Conservation (phyloP, 2,797 vertebrate genomes). For the Protonibea diacanthus region DNA sequence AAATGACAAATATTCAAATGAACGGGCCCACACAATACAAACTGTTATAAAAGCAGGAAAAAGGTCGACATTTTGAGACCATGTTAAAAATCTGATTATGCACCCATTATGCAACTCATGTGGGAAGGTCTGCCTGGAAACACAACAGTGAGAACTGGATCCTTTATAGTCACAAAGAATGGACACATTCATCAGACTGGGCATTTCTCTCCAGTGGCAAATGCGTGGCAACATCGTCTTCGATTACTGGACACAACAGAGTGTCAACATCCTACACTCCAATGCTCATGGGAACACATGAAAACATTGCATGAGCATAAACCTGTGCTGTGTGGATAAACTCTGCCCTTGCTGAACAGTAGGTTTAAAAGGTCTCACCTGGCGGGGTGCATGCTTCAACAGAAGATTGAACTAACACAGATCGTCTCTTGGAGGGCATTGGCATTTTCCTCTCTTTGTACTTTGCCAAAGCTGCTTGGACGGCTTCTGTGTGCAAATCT, state of each 20-base stretch:
- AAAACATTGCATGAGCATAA: conserved; percentile 26
- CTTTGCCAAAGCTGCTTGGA: conserved; percentile 95
- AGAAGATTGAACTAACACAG: conserved; percentile 92
- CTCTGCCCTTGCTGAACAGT: background rate
- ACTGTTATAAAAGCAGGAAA: conserved; percentile 53
- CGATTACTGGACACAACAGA: conserved; percentile 49
- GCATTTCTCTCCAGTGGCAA: conserved; percentile 58
- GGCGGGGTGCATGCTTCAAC: conserved; percentile 95
- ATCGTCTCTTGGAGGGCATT: conserved; percentile 97
- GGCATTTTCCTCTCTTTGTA: conserved; percentile 98
- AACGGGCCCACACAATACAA: conserved; percentile 46
- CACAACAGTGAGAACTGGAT: conserved; percentile 49
- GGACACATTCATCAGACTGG: conserved; percentile 67
- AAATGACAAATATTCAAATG: conserved; percentile 35
- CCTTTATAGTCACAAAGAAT: conserved; percentile 70
- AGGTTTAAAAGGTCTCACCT: conserved; percentile 83
- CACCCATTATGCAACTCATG: conserved; percentile 68
- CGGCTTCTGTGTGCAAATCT: conserved; percentile 98
- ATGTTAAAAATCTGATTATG: conserved; percentile 75
- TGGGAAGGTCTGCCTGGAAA: conserved; percentile 74
- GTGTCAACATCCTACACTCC: conserved; percentile 52
- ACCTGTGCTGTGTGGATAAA: conserved; percentile 2
- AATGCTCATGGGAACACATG: conserved; percentile 47
- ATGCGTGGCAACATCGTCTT: conserved; percentile 55
- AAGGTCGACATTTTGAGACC: conserved; percentile 65